Evolutionary conservation across 2,113 vertebrate species (phyloP), one percentile per base, ranked within the genome.

Genomic region (Oncorhynchus gorbuscha): DNA sequence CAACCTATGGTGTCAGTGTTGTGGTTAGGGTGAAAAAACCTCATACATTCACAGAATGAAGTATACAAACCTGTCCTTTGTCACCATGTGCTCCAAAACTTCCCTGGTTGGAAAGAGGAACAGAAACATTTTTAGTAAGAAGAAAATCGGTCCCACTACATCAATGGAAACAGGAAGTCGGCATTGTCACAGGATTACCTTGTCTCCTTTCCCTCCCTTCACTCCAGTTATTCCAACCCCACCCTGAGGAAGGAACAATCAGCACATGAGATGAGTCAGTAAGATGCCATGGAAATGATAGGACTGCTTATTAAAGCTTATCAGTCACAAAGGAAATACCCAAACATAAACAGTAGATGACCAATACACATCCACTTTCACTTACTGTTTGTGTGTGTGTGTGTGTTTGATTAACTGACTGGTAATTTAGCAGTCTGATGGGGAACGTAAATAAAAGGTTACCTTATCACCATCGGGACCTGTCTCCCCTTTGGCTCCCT

Each of bases 401-500:
- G 11, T 39, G 67, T 69, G 30, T 8, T 16, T 69, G 28, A 32
- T 9, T 69, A 49, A 71, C 20, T 71, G 20, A 45, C 9, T 12
- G 39, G 9, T 45, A 45, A 45, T 11, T 45, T 11, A 45, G 8
- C 39, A 45, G 39, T 55, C 48, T 45, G 20, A 55, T 24, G 51
- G 5, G n/a, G 48, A 72, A 62, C 11, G 11, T 72, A 13, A 30
- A 13, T 75, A 18, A 75, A 59, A 70, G 20, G 78, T 89, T 86
- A 95, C 94, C 90, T 82, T 86, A 7, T 82, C 84, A 3, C 93
- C 93, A 9, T 93, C 91, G 18, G 88, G 62, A 76, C 94, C 94
- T 0, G 84, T 86, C 72, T 94, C 93, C 12, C 94, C 93, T 90
- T 91, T 93, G 69, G 89, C 48, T 13, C 93, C 93, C 94, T 94